These are phyloP conservation scores for Halictus ligatus DNA, from an alignment of 2,888 invertebrate species.

Conservation along the genomic window DNA sequence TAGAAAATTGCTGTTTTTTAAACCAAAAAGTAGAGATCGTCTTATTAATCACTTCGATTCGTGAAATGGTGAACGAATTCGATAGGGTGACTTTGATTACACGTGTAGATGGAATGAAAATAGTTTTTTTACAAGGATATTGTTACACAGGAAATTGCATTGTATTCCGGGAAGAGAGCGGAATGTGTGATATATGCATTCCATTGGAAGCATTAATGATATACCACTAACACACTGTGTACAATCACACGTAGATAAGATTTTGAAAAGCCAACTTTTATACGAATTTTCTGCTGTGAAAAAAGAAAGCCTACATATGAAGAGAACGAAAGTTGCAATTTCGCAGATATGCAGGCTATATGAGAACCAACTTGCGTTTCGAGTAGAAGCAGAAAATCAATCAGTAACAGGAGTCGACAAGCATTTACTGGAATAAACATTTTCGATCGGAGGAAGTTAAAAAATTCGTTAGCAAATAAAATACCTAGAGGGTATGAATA, in stretches of 20 bases:
- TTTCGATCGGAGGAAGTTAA: background rate
- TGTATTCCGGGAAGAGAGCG: slow-evolving; percentile 35
- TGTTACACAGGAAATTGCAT: slow-evolving; percentile 40
- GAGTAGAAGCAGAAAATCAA: background rate
- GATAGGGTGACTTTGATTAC: background rate
- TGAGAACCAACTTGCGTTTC: slow-evolving; percentile 8
- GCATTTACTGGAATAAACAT: background rate
- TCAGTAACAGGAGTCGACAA: background rate
- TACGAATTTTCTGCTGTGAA: slow-evolving; percentile 11
- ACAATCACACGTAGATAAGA: slow-evolving; percentile 14
- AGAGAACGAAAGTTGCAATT: background rate
- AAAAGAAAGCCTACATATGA: background rate
- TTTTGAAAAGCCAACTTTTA: slow-evolving; percentile 14
- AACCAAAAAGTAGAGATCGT: slow-evolving; percentile 32
- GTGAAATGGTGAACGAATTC: background rate
- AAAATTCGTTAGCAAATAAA: background rate
- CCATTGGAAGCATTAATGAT: slow-evolving; percentile 43
- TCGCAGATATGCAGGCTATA: background rate
- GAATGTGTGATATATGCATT: slow-evolving; percentile 38
- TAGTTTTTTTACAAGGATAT: slow-evolving; percentile 42
- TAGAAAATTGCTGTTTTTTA: slow-evolving; percentile 4
- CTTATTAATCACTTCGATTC: slow-evolving; percentile 5
- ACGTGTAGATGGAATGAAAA: slow-evolving; percentile 33
- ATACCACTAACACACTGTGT: slow-evolving; percentile 30
- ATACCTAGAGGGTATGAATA: background rate